Conservation (phyloP, 2,888 invertebrate species). For the Serrognathus titanus region DNA sequence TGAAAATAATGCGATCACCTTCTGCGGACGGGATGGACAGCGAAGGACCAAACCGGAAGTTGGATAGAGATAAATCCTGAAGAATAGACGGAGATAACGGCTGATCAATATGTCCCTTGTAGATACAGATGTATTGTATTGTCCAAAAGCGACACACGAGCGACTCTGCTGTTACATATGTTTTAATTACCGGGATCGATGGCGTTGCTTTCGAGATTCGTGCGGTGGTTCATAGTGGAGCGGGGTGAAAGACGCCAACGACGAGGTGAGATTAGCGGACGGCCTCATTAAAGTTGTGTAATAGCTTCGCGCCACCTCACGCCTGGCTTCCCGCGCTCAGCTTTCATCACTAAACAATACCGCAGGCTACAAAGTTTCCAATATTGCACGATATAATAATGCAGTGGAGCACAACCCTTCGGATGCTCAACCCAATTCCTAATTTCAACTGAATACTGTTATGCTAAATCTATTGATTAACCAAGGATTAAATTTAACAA, state of each 20-base stretch:
- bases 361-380: slow-evolving; percentile 31
- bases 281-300: slow-evolving; percentile 49
- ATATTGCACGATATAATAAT: slow-evolving; percentile 25
- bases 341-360: slow-evolving; percentile 39
- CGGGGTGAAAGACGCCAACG: slow-evolving; percentile 1
- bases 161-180: slow-evolving; percentile 39
- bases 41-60: slow-evolving; percentile 3
- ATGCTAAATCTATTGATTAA: too few relatives aligned
- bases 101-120: slow-evolving; percentile 16
- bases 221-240: slow-evolving; percentile 23
- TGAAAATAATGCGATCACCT: slow-evolving; percentile 37
- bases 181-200: slow-evolving; percentile 47
- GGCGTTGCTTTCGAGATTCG: slow-evolving; percentile 42
- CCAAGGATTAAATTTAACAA: too few relatives aligned
- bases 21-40: slow-evolving; percentile 26
- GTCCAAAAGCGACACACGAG: slow-evolving; percentile 20
- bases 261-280: slow-evolving; percentile 41
- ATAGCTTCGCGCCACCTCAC: slow-evolving; percentile 46
- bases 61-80: neutral
- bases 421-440: too few relatives aligned
- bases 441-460: too few relatives aligned
- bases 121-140: slow-evolving; percentile 21
- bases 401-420: slow-evolving; percentile 2
- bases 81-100: slow-evolving; percentile 7
- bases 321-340: slow-evolving; percentile 38